These are phyloP conservation scores for Kradibia gibbosae DNA, from an alignment of 1,140 invertebrate genomes.

Conservation along the genomic window DNA sequence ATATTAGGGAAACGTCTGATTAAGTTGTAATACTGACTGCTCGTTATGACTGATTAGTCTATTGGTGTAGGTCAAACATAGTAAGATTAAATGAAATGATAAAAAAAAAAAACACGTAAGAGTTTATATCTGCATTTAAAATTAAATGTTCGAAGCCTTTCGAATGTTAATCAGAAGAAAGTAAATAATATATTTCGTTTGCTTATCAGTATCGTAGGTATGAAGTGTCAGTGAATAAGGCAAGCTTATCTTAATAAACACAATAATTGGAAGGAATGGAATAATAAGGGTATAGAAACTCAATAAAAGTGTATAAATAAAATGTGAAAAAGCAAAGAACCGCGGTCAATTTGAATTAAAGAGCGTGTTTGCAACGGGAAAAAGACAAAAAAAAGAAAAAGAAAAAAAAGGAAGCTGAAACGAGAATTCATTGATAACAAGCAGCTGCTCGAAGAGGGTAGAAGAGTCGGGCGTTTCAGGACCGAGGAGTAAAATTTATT, in stretches of 20 bases:
- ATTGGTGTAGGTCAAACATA: too few relatives aligned
- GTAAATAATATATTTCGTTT: too few relatives aligned
- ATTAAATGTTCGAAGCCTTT: too few relatives aligned
- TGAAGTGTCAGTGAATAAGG: not conserved
- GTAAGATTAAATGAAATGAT: too few relatives aligned
- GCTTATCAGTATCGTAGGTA: not conserved
- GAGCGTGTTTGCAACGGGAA: not conserved
- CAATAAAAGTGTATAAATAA: not conserved
- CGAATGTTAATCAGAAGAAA: too few relatives aligned
- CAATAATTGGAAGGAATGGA: not conserved
- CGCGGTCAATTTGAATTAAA: not conserved
- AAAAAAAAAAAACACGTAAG: too few relatives aligned
- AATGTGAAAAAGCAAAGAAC: not conserved
- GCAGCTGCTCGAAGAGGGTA: not conserved
- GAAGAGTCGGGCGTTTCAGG: not conserved
- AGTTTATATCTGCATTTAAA: too few relatives aligned
- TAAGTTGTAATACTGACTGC: not conserved
- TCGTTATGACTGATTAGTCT: too few relatives aligned
- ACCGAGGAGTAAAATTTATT: constrained; percentile 13
- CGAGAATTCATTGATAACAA: constrained; percentile 15
- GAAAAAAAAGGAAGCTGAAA: not conserved
- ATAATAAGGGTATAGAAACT: not conserved
- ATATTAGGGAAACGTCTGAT: not conserved
- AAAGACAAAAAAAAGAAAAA: not conserved
- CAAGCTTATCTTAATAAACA: not conserved